Conservation (phyloP, 2,888 invertebrate species). For the Junonia oenone region DNA sequence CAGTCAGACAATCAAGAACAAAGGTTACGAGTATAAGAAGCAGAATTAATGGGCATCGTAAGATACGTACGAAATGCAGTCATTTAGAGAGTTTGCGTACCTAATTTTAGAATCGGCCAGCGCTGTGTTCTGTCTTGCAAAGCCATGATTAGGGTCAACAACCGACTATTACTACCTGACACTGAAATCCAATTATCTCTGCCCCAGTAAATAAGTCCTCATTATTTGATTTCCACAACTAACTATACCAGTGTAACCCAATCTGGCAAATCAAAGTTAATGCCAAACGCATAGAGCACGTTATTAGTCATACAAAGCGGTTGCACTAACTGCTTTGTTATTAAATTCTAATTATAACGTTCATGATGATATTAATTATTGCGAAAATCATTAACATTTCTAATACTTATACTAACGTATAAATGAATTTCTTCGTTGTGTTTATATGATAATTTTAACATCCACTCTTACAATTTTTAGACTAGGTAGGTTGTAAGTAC, state of each 20-base stretch:
- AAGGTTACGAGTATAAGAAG: background rate
- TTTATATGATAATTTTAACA: too few species aligned
- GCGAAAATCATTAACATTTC: background rate
- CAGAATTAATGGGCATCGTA: slow-evolving; percentile 1
- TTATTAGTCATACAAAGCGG: background rate
- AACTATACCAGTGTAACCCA: background rate
- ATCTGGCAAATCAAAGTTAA: background rate
- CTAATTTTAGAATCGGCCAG: slow-evolving; percentile 17
- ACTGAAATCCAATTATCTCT: slow-evolving; percentile 29
- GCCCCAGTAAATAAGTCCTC: slow-evolving; percentile 26
- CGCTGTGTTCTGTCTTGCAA: slow-evolving; percentile 20
- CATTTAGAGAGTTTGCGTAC: slow-evolving; percentile 1
- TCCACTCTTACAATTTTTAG: too few species aligned
- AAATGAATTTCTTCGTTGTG: too few species aligned
- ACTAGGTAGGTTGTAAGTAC: too few species aligned
- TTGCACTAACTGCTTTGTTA: background rate
- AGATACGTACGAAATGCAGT: background rate
- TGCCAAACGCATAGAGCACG: background rate
- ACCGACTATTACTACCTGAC: slow-evolving; percentile 29
- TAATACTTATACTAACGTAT: too few species aligned
- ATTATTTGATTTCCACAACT: slow-evolving; percentile 5
- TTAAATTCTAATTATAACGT: background rate
- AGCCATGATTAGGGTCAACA: slow-evolving; percentile 37
- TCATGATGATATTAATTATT: background rate
- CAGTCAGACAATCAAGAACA: background rate